Conservation (phyloP, 2,797 vertebrate species). For the Pseudomugil gertrudae region DNA sequence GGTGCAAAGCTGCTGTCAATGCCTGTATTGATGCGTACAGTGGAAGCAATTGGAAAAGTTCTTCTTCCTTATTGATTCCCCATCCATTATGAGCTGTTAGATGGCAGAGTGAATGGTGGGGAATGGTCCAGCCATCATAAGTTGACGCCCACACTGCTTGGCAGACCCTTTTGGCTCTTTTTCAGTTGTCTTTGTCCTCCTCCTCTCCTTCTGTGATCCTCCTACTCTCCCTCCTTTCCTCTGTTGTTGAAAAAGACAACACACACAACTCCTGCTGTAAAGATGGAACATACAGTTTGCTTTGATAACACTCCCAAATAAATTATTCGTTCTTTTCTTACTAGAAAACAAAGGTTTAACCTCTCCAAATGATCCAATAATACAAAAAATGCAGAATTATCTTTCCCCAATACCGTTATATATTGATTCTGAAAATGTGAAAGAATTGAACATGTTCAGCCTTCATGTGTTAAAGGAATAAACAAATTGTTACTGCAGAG, state of each 20-base stretch:
- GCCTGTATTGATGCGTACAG: slow-evolving; percentile 64
- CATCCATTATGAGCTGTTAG: slow-evolving; percentile 73
- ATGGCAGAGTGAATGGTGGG: slow-evolving; percentile 57
- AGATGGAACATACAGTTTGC: slow-evolving; percentile 13
- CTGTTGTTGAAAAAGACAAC: slow-evolving; percentile 36
- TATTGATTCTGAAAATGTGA: background rate
- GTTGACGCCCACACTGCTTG: slow-evolving; percentile 34
- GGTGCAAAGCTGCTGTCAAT: slow-evolving; percentile 65
- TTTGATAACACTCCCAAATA: slow-evolving; percentile 17
- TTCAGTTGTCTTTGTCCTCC: slow-evolving; percentile 8
- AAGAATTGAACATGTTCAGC: background rate
- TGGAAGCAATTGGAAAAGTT: slow-evolving; percentile 68
- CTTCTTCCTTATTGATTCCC: slow-evolving; percentile 69
- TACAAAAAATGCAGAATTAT: background rate
- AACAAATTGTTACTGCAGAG: background rate
- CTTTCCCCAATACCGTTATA: background rate
- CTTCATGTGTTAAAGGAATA: background rate
- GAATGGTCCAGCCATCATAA: slow-evolving; percentile 66
- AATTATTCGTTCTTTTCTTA: slow-evolving; percentile 8
- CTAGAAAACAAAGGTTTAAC: slow-evolving; percentile 1
- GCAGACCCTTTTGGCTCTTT: slow-evolving; percentile 42
- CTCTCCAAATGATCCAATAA: background rate
- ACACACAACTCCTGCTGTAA: slow-evolving; percentile 14
- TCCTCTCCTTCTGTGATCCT: slow-evolving; percentile 29
- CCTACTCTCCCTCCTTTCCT: slow-evolving; percentile 19